These are phyloP conservation scores for Cacoxenus indagator DNA, from an alignment of 2,888 invertebrate genomes.

Conservation along the genomic window DNA sequence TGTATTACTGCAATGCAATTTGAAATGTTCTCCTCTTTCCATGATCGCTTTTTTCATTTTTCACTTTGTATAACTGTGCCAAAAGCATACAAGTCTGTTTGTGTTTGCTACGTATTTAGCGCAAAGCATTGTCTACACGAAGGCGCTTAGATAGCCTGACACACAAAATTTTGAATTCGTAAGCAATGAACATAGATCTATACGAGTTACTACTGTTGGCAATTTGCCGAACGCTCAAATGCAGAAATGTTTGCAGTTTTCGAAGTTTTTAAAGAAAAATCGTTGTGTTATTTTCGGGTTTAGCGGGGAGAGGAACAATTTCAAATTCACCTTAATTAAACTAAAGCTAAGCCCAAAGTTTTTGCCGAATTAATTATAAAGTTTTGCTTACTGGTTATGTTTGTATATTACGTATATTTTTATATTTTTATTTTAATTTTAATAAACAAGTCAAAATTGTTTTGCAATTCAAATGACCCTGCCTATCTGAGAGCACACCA, in stretches of 20 bases:
- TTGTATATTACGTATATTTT: background rate
- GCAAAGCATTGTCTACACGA: too few relatives aligned
- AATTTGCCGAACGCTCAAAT: background rate
- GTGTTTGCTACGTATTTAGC: too few relatives aligned
- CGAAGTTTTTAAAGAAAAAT: background rate
- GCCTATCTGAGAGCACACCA: background rate
- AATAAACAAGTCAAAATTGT: constrained; percentile 14
- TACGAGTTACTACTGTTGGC: background rate
- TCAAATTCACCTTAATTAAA: background rate
- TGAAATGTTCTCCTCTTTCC: background rate
- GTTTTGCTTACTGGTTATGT: background rate
- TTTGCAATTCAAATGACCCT: constrained; percentile 17
- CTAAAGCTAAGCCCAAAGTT: background rate
- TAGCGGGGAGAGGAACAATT: background rate
- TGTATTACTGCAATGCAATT: background rate
- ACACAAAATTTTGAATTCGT: background rate
- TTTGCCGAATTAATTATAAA: background rate
- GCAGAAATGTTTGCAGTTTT: background rate
- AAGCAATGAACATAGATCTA: too few relatives aligned
- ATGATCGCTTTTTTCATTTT: background rate
- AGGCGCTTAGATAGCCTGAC: background rate
- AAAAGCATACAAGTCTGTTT: too few relatives aligned
- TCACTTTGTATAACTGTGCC: background rate
- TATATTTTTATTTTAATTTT: constrained; percentile 6
- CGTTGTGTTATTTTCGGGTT: background rate